phyloP scores from a whole-genome alignment of 2,113 vertebrate species.

The Conger conger region DNA sequence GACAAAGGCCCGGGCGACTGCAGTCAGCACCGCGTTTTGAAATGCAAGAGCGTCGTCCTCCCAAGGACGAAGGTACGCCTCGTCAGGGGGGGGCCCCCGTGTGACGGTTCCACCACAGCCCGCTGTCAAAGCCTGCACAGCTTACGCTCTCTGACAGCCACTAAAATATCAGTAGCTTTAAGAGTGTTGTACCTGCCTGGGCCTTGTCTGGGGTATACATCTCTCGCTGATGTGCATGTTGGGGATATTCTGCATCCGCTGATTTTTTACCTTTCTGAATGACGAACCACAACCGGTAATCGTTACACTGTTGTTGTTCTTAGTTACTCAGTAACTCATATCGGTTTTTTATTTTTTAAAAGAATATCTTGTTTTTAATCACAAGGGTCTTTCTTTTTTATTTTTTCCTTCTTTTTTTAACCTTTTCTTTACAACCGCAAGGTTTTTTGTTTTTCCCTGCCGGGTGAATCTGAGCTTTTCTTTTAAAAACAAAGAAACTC shows the following conservation, averaged over 20 bases:
- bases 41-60: constrained; percentile 32
- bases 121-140: constrained; percentile 38
- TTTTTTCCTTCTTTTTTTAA: background rate
- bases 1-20: constrained; percentile 42
- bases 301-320: background rate
- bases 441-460: background rate
- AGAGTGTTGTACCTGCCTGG: background rate
- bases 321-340: too few relatives aligned
- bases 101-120: background rate
- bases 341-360: too few relatives aligned
- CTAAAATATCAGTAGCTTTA: constrained; percentile 32
- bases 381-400: background rate
- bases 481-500: too few relatives aligned
- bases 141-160: constrained; percentile 35
- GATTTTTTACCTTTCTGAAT: background rate
- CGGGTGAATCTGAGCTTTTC: background rate
- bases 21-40: constrained; percentile 24
- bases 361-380: background rate
- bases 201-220: background rate
- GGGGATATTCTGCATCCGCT: background rate
- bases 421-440: background rate
- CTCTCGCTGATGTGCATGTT: background rate
- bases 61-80: constrained; percentile 44
- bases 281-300: background rate
- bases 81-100: constrained; percentile 22